These are phyloP conservation scores for Actinostola sp. DNA, from an alignment of 92 coral and sea anemone genomes.

Conservation along the genomic window DNA sequence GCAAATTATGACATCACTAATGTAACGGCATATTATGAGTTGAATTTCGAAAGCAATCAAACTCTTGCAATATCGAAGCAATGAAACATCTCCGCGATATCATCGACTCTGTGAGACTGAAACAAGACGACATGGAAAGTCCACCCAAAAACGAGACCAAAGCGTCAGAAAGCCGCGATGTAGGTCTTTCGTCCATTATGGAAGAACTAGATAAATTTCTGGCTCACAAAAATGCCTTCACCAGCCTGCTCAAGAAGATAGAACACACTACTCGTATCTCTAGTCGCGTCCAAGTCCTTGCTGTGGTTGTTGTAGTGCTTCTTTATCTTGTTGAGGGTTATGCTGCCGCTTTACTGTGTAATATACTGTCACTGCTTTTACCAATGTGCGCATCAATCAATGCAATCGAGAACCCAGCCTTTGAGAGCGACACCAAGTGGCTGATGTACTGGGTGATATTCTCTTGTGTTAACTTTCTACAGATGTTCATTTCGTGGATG, in stretches of 20 bases:
- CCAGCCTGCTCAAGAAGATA: conserved; percentile 63
- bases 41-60: too few relatives aligned
- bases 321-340: conserved; percentile 87
- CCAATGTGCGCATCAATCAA: conserved; percentile 91
- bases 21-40: too few relatives aligned
- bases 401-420: conserved; percentile 74
- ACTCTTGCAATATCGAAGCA: too few relatives aligned
- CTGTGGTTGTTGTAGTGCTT: conserved; percentile 63
- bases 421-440: conserved; percentile 73
- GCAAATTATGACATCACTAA: too few relatives aligned
- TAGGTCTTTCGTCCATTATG: conserved; percentile 21
- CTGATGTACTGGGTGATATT: conserved; percentile 90
- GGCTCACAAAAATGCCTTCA: conserved; percentile 65
- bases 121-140: not conserved
- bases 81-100: too few relatives aligned
- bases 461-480: conserved; percentile 78
- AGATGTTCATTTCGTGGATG: conserved; percentile 84
- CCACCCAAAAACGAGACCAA: conserved; percentile 1
- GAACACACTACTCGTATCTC: conserved; percentile 76
- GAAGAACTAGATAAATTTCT: conserved; percentile 48
- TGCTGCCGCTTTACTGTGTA: conserved; percentile 83
- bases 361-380: conserved; percentile 74
- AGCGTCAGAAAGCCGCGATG: not conserved
- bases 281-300: conserved; percentile 69
- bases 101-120: not conserved